Evolutionary conservation across 2,797 vertebrate species (phyloP), one percentile per base, ranked within the genome.

Genomic region (Momotus momota): DNA sequence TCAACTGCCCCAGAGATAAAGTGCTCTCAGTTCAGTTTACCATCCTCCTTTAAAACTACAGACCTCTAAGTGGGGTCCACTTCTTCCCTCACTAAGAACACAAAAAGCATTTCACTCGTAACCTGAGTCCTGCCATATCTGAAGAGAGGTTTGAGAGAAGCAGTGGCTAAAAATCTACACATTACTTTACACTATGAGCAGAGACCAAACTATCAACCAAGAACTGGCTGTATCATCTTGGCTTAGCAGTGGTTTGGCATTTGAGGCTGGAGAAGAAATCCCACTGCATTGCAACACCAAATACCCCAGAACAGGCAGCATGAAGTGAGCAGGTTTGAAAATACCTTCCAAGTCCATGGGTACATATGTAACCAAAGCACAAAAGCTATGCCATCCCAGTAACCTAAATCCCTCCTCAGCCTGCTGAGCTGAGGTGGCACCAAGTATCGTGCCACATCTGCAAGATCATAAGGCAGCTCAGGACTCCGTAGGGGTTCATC

Each of bases 1-100:
- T 70, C 70, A 73, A 83, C 10, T 7, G 67, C 86, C 55, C 22
- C 83, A 22, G 51, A 92, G 94, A 94, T 90, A 75, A 95, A 93
- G 73, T 66, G 61, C 65, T 83, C 11, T 21, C 86, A 90, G 81
- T 73, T 92, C 86, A 86, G 31, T 67, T 96, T 82, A 82, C 74
- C 43, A 20, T 38, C 83, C 85, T 81, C 52, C 51, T 85, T 93
- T 88, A 92, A 88, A 75, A 93, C 54, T 26, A 70, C 54, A 77
- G 54, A 33, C 31, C 55, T 84, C 70, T 64, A 70, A 86, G 38
- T 52, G 71, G 52, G 35, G 41, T 88, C 73, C 27, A 57, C 81
- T 84, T 83, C 29, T 95, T 35, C 38, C 41, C 52, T 67, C 75
- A 55, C 25, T 38, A 64, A 66, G 67, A 88, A 62, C 15, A 79